Percentiles rank a stretch among this genome's conserved stretches.
phyloP scores from a whole-genome alignment of 2,797 vertebrate species.

The Siniperca obscura region DNA sequence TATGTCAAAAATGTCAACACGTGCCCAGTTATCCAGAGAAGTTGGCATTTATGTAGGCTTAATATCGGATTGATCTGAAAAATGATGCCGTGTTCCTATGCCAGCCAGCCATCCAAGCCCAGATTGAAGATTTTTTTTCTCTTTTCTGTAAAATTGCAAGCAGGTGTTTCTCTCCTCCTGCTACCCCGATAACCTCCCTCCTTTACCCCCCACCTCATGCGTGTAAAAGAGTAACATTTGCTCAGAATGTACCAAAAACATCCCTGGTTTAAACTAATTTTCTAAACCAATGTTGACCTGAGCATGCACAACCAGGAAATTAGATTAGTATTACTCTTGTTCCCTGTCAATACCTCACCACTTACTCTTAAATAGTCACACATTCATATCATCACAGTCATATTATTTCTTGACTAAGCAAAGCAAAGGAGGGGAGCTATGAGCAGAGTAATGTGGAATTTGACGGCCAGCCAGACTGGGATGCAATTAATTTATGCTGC shows the following conservation, averaged over 20 bases:
- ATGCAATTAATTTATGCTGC: constrained; percentile 69
- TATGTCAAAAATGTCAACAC: constrained; percentile 71
- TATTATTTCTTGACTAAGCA: constrained; percentile 60
- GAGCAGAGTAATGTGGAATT: constrained; percentile 59
- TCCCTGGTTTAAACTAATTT: constrained; percentile 62
- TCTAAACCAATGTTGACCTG: constrained; percentile 71
- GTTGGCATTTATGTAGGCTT: constrained; percentile 75
- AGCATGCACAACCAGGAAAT: constrained; percentile 71
- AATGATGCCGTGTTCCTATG: constrained; percentile 75
- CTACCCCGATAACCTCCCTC: constrained; percentile 56
- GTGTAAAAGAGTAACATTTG: constrained; percentile 66
- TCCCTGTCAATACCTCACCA: constrained; percentile 50
- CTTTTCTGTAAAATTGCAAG: constrained; percentile 84
- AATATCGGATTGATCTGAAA: constrained; percentile 83
- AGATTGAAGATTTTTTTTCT: constrained; percentile 67
- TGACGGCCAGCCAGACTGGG: constrained; percentile 64
- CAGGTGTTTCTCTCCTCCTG: constrained; percentile 81
- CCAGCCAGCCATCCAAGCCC: constrained; percentile 73
- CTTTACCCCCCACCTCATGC: constrained; percentile 47
- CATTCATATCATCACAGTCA: constrained; percentile 53
- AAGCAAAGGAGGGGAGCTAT: constrained; percentile 42
- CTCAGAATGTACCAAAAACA: constrained; percentile 65
- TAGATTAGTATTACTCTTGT: constrained; percentile 66
- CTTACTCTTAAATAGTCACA: constrained; percentile 33
- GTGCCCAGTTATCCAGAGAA: constrained; percentile 58